A percentile compares a stretch with the other conserved stretches of the same genome.
These are phyloP conservation scores for Caracal caracal DNA, from an alignment of 2,113 vertebrate species.

Conservation along the genomic window DNA sequence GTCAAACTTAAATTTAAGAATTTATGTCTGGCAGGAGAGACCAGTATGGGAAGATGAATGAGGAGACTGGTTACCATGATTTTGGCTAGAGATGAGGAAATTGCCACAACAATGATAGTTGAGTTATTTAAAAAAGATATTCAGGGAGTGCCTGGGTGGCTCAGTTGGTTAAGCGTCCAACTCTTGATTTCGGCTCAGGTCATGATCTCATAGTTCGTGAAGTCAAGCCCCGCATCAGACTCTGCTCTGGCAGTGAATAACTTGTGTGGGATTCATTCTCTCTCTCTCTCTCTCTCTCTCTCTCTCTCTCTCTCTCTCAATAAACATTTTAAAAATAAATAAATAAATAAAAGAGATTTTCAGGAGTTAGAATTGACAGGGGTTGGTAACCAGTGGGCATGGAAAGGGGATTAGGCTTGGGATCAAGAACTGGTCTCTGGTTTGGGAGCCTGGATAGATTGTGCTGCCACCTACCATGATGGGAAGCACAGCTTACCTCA, in stretches of 20 bases:
- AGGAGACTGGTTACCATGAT: not conserved
- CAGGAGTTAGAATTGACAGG: not conserved
- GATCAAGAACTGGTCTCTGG: not conserved
- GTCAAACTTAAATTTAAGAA: slow-evolving; percentile 22
- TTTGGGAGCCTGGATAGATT: not conserved
- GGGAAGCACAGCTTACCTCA: not conserved
- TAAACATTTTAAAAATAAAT: too few relatives aligned
- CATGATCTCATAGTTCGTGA: too few relatives aligned
- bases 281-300: too few relatives aligned
- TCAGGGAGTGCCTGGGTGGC: not conserved
- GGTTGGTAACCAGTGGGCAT: not conserved
- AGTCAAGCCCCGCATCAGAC: too few relatives aligned
- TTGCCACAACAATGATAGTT: not conserved
- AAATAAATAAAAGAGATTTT: not conserved
- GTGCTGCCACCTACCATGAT: not conserved
- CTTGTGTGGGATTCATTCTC: too few relatives aligned
- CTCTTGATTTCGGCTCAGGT: too few relatives aligned
- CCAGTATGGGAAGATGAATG: not conserved
- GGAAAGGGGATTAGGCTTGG: not conserved
- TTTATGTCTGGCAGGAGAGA: not conserved
- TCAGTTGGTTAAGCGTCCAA: too few relatives aligned
- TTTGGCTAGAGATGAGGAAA: not conserved
- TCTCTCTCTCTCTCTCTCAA: too few relatives aligned
- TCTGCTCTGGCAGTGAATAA: too few relatives aligned
- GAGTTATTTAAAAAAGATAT: not conserved